Conservation (phyloP, 2,888 invertebrate species). For the Geotrupes spiniger region DNA sequence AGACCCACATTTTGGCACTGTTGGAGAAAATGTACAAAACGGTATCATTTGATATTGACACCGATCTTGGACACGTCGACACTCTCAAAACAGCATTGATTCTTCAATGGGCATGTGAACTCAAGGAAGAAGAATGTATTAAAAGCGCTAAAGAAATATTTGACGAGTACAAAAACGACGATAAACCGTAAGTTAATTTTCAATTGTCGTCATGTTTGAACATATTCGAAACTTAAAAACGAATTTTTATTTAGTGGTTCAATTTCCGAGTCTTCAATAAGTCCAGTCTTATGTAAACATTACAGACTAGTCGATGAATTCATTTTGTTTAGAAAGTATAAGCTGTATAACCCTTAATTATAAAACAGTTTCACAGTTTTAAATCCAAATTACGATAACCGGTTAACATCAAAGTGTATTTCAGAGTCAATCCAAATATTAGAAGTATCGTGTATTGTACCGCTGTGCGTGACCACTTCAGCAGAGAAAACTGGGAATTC, state of each 20-base stretch:
- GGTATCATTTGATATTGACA: slow-evolving; percentile 26
- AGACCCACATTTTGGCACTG: slow-evolving; percentile 22
- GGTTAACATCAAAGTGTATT: neutral
- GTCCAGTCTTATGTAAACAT: too few relatives aligned
- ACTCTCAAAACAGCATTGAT: slow-evolving; percentile 60
- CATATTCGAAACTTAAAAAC: neutral
- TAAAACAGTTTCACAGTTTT: too few relatives aligned
- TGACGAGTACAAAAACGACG: slow-evolving; percentile 37
- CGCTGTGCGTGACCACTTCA: slow-evolving; percentile 58
- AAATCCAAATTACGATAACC: too few relatives aligned
- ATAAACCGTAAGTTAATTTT: slow-evolving; percentile 33
- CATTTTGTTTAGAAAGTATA: too few relatives aligned
- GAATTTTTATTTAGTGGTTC: neutral
- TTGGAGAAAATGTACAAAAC: slow-evolving; percentile 27
- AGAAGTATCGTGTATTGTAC: slow-evolving; percentile 73
- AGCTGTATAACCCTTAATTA: neutral
- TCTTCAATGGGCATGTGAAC: slow-evolving; percentile 63
- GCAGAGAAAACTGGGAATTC: slow-evolving; percentile 60
- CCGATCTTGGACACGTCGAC: slow-evolving; percentile 48
- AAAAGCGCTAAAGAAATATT: slow-evolving; percentile 50
- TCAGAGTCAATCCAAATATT: slow-evolving; percentile 52
- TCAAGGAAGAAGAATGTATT: slow-evolving; percentile 60
- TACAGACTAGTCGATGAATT: too few relatives aligned
- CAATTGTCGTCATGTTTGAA: neutral
- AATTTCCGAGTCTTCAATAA: neutral